These are phyloP conservation scores for Felis chaus DNA, from an alignment of 2,113 vertebrate species.

Conservation along the genomic window DNA sequence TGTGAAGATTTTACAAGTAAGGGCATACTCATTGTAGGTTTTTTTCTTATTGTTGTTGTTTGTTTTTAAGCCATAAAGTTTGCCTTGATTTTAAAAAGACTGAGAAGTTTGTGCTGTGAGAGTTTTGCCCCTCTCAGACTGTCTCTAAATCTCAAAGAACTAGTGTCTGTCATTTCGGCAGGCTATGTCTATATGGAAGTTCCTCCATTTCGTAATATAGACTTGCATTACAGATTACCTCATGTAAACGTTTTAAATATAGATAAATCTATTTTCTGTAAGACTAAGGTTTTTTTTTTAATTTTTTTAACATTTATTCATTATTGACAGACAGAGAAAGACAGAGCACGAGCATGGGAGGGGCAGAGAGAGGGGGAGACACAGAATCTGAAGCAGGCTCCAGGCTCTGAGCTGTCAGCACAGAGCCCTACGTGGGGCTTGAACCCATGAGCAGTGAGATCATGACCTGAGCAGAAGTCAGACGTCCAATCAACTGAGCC, in stretches of 20 bases:
- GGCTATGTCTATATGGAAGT: neutral
- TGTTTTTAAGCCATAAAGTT: neutral
- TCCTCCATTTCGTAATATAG: neutral
- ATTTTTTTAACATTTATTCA: no score
- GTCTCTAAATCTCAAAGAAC: neutral
- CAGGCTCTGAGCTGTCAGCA: no score
- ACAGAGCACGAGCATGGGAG: no score
- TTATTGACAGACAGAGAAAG: no score
- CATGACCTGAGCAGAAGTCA: no score
- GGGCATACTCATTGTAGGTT: neutral
- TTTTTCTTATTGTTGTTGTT: neutral
- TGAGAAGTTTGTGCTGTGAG: neutral
- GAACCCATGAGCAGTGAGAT: no score
- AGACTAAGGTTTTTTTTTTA: neutral
- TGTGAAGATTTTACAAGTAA: neutral
- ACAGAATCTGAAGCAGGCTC: no score
- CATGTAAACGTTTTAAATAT: neutral
- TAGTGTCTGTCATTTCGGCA: neutral
- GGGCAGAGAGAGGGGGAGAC: no score
- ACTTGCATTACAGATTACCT: neutral
- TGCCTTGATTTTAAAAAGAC: constrained; percentile 32
- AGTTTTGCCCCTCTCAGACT: neutral
- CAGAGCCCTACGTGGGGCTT: no score
- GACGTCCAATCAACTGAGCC: no score
- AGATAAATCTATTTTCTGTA: neutral